Evolutionary conservation across 2,113 vertebrate genomes (phyloP).

Genomic region (Orientallactaga bullata): DNA sequence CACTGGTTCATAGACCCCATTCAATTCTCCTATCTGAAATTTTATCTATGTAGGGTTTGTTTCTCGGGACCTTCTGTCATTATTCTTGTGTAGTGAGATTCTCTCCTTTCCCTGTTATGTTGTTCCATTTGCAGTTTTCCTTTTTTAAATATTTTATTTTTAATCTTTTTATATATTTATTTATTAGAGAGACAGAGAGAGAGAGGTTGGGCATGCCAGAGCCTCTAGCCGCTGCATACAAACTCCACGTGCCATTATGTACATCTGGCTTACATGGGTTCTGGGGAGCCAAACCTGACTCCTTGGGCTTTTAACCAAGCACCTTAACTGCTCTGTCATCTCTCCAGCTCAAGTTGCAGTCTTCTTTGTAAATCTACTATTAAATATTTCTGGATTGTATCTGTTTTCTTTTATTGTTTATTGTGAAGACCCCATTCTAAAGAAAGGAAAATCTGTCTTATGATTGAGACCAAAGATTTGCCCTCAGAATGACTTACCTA

Average conservation of each 20-base stretch:
- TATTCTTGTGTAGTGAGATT: neutral
- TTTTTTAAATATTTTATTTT: no score
- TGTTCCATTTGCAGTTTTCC: neutral
- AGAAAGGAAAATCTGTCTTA: neutral
- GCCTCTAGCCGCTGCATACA: no score
- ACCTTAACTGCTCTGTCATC: no score
- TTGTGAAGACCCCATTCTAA: neutral
- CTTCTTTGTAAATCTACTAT: neutral
- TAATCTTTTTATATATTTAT: no score
- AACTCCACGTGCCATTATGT: no score
- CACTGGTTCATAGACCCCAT: neutral
- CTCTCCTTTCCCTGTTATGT: neutral
- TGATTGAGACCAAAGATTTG: neutral
- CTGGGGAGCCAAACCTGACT: no score
- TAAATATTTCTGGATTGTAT: neutral
- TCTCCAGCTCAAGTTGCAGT: neutral
- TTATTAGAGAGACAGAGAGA: no score
- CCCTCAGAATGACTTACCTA: neutral
- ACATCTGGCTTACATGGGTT: no score
- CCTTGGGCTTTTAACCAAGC: no score
- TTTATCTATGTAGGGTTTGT: neutral
- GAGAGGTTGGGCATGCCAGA: no score
- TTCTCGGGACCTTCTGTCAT: neutral
- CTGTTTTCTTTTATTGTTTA: neutral
- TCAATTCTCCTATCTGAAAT: neutral